Conservation (phyloP, 2,888 invertebrate genomes). For the Anoncus sp. region DNA sequence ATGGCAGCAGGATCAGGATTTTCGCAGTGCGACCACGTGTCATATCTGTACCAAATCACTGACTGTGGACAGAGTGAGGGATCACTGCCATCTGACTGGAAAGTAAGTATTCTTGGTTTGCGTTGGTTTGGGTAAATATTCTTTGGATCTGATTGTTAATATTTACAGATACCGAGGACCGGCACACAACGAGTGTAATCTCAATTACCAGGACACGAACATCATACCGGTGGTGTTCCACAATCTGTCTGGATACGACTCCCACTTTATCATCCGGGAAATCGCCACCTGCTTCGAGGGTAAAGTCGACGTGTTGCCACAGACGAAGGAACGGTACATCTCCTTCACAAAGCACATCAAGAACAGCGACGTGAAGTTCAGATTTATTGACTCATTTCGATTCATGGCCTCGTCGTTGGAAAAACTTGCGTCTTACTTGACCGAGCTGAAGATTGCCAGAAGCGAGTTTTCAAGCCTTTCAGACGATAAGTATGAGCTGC, state of each 20-base stretch:
- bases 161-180: slow-evolving; percentile 61
- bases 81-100: too few relatives aligned
- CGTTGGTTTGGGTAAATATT: too few relatives aligned
- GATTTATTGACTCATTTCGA: slow-evolving; percentile 60
- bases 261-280: slow-evolving; percentile 69
- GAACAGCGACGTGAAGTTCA: slow-evolving; percentile 11
- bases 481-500: slow-evolving; percentile 59
- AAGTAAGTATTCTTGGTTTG: not conserved
- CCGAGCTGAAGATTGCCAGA: slow-evolving; percentile 49
- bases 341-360: slow-evolving; percentile 68
- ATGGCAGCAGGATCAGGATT: too few relatives aligned
- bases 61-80: too few relatives aligned
- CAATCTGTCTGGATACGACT: slow-evolving; percentile 71
- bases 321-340: slow-evolving; percentile 72
- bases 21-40: too few relatives aligned
- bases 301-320: slow-evolving; percentile 60
- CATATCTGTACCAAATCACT: too few relatives aligned
- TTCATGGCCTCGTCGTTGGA: slow-evolving; percentile 73
- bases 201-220: slow-evolving; percentile 64
- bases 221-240: slow-evolving; percentile 69
- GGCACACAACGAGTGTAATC: slow-evolving; percentile 68
- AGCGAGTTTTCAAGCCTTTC: slow-evolving; percentile 40
- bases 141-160: too few relatives aligned
- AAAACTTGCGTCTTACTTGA: slow-evolving; percentile 68
- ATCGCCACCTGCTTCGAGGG: slow-evolving; percentile 66